Evolutionary conservation across 2,888 invertebrate species (phyloP).

Genomic region (Hipparchia semele): DNA sequence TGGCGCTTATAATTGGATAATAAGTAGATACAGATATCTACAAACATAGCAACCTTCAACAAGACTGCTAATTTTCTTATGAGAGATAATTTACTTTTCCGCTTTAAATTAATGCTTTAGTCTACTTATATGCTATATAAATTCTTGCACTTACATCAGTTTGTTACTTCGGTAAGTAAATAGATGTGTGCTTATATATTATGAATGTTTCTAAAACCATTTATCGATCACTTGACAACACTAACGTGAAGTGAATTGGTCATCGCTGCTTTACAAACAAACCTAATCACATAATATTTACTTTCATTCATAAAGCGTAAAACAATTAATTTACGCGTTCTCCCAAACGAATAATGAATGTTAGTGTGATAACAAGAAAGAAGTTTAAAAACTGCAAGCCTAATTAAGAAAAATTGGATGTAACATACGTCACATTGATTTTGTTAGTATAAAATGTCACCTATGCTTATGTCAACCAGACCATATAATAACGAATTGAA

Average conservation of each 20-base stretch:
- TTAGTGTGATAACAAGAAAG: too few relatives aligned
- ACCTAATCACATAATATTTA: background rate
- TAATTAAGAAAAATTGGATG: too few relatives aligned
- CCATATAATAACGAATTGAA: too few relatives aligned
- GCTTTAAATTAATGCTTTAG: background rate
- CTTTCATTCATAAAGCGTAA: constrained; percentile 4
- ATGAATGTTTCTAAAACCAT: background rate
- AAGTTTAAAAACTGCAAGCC: too few relatives aligned
- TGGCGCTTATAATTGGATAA: background rate
- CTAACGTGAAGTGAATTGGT: background rate
- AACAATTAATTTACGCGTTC: background rate
- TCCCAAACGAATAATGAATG: background rate
- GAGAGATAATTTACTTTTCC: background rate
- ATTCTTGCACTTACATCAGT: too few relatives aligned
- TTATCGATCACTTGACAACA: background rate
- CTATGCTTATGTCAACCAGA: too few relatives aligned
- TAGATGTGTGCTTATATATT: background rate
- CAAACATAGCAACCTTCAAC: background rate
- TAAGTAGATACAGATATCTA: background rate
- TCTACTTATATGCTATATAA: background rate
- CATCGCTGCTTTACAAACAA: background rate
- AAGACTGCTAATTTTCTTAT: background rate
- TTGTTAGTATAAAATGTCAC: too few relatives aligned
- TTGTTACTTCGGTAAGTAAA: background rate
- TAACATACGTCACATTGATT: too few relatives aligned